Evolutionary conservation across 2,113 vertebrate species (phyloP).

Genomic region (Anoura caudifer): DNA sequence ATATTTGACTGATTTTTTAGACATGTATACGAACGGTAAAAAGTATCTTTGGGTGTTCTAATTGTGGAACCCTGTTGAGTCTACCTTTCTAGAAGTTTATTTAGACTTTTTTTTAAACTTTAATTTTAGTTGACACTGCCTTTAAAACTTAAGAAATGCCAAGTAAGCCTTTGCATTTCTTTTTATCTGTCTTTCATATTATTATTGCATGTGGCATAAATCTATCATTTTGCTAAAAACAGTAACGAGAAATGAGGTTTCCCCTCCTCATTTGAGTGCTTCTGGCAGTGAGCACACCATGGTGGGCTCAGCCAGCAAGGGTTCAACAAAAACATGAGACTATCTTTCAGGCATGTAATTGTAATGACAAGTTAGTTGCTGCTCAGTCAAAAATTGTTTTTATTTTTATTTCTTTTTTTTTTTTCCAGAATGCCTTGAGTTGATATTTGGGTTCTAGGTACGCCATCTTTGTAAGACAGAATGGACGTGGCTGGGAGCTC

Average conservation of each 20-base stretch:
- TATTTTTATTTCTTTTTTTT: background rate
- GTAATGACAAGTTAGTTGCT: background rate
- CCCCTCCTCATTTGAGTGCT: background rate
- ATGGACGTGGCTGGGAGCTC: background rate
- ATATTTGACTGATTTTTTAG: background rate
- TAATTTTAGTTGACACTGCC: background rate
- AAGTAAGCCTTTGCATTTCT: background rate
- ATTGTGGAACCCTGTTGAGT: background rate
- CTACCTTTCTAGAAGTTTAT: background rate
- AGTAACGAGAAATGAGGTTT: background rate
- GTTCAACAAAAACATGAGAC: background rate
- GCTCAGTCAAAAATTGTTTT: background rate
- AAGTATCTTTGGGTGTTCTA: background rate
- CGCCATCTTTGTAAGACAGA: background rate
- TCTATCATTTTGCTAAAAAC: background rate
- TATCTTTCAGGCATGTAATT: background rate
- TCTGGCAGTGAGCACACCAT: background rate
- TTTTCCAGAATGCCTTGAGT: background rate
- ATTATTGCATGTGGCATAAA: background rate
- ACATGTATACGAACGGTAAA: background rate
- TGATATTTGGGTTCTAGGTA: background rate
- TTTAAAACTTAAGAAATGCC: background rate
- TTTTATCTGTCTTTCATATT: background rate
- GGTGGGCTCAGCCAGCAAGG: background rate
- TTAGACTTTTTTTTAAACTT: background rate